Conservation (phyloP, 2,113 vertebrate genomes). For the Orientallactaga bullata region DNA sequence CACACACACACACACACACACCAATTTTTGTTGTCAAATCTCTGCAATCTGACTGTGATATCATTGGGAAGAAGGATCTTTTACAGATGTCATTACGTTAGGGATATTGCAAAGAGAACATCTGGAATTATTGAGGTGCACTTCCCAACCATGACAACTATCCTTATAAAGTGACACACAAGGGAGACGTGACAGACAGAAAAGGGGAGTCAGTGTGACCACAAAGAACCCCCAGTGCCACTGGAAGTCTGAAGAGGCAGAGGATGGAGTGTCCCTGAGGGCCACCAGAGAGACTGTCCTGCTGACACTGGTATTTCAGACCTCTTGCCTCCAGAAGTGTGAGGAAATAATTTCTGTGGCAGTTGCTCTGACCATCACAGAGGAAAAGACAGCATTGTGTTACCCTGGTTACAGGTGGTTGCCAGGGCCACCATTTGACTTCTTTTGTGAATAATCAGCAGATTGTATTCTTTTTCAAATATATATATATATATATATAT, state of each 20-base stretch:
- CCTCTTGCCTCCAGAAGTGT: background rate
- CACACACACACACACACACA: fast-evolving
- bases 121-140: background rate
- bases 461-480: background rate
- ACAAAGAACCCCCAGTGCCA: background rate
- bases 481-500: too few relatives aligned
- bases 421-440: background rate
- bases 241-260: background rate
- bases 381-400: background rate
- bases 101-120: background rate
- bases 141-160: background rate
- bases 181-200: background rate
- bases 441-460: background rate
- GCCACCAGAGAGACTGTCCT: background rate
- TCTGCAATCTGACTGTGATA: background rate
- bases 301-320: background rate
- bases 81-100: background rate
- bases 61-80: background rate
- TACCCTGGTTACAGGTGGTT: background rate
- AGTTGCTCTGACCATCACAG: background rate
- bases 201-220: background rate
- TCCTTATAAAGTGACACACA: background rate
- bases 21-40: background rate
- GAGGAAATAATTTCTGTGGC: background rate
- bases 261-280: too few relatives aligned